Base-by-base conservation (phyloP, 2,888 invertebrate genomes). In the Hoplodrina ambigua region DNA sequence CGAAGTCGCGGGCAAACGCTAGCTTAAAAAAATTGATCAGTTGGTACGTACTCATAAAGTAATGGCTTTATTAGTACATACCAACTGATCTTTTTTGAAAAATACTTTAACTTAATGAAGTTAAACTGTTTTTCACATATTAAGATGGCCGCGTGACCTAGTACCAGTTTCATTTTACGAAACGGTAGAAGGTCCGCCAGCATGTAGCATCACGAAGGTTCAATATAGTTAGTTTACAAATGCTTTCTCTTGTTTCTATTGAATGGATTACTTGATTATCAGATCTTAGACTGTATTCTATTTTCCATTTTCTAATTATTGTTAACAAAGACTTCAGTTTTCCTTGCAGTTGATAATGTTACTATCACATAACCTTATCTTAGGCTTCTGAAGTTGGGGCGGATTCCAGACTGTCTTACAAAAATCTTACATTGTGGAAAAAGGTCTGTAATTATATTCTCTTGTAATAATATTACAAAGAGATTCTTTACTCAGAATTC, bases 261-360 rank as follows among this genome's bases (percentile, higher is more conserved):
- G 15, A 59, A 49, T 11, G 56, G 25, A 80, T 68, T 74, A 57
- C 15, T 17, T n/a, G 66, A 79, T 62, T 74, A 79, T 53, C 67
- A 63, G 67, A 65, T 62, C 19, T 37, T 37, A 56, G 59, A 19
- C 54, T 44, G 41, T 60, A 58, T 52, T 65, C 62, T 50, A 55
- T 70, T 69, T 81, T 41, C 61, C 60, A 77, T 69, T 69, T 76
- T 75, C 54, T 65, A 69, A 61, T 65, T 70, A 52, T 65, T 65
- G 46, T 68, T 60, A 52, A 70, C 59, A 76, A 63, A 77, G 53
- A 62, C 41, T 67, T 59, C 41, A 55, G 69, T 78, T 60, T 64
- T 61, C 50, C 49, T 66, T 55, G 30, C 33, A 52, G 57, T 62
- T 59, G 19, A 59, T 53, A 57, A 67, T 55, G 19, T 56, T 46